Percentiles rank a stretch among this genome's conserved stretches.
phyloP scores from a whole-genome alignment of 2,888 invertebrate species.

The Matsumyia berberina region DNA sequence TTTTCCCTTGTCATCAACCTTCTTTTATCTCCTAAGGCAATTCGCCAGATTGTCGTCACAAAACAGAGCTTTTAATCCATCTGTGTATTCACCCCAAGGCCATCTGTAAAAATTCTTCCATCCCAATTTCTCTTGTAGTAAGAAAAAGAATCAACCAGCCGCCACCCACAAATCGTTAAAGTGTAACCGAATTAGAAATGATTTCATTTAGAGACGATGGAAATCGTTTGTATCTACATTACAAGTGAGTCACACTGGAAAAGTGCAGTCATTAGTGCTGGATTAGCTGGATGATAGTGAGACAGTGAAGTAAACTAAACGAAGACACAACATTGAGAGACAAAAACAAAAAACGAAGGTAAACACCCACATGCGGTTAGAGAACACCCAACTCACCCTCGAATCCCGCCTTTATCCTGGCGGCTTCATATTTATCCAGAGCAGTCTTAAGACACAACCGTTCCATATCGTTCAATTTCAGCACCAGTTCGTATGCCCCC shows the following conservation, averaged over 20 bases:
- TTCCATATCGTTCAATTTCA: slow-evolving; percentile 90
- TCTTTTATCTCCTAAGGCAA: too few relatives aligned
- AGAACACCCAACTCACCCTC: slow-evolving; percentile 87
- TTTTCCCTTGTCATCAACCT: too few relatives aligned
- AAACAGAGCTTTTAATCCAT: too few relatives aligned
- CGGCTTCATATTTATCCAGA: slow-evolving; percentile 90
- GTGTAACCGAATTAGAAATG: slow-evolving; percentile 49
- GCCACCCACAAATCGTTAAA: slow-evolving; percentile 6
- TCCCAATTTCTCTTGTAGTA: background rate
- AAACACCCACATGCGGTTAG: slow-evolving; percentile 33
- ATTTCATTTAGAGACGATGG: slow-evolving; percentile 21
- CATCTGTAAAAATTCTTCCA: too few relatives aligned
- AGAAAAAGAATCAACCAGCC: background rate
- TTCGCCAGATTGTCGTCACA: too few relatives aligned
- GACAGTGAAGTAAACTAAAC: background rate
- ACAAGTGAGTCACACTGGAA: slow-evolving; percentile 18
- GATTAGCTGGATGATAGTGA: background rate
- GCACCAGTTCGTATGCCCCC: slow-evolving; percentile 90
- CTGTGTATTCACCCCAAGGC: background rate
- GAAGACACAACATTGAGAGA: slow-evolving; percentile 14
- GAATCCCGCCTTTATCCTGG: slow-evolving; percentile 90
- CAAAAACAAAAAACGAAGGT: slow-evolving; percentile 16
- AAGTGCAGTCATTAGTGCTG: slow-evolving; percentile 10
- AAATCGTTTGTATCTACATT: slow-evolving; percentile 21
- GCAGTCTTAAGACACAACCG: slow-evolving; percentile 88